phyloP scores from a whole-genome alignment of 1,140 invertebrate species.

The Halictus rubicundus region DNA sequence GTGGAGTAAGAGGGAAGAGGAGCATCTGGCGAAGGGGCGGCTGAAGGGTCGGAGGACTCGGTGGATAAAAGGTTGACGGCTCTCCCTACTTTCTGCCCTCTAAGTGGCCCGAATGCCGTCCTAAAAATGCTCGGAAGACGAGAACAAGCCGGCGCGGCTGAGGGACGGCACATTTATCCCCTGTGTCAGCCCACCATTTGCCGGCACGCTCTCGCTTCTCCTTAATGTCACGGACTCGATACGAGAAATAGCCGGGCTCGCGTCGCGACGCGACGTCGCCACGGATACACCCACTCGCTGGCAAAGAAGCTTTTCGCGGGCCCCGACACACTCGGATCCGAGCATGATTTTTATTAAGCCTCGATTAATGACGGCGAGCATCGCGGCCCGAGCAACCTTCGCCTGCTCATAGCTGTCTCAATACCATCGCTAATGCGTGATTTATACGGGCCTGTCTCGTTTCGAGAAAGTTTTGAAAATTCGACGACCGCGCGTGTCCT shows the following conservation, averaged over 20 bases:
- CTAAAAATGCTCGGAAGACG: conserved; percentile 57
- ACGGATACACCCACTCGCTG: background rate
- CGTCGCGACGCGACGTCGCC: background rate
- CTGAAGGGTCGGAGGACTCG: background rate
- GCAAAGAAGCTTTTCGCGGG: background rate
- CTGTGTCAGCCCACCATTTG: conserved; percentile 52
- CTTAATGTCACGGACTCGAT: conserved; percentile 58
- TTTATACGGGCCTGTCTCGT: too few species aligned
- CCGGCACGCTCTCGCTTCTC: conserved; percentile 46
- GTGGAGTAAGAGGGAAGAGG: conserved; percentile 5
- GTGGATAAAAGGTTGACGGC: conserved; percentile 54
- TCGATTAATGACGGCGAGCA: conserved; percentile 6
- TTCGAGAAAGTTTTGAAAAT: too few species aligned
- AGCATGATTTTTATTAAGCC: conserved; percentile 33
- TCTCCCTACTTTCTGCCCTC: conserved; percentile 52
- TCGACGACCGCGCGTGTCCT: too few species aligned
- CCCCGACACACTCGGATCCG: background rate
- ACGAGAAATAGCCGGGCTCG: conserved; percentile 32
- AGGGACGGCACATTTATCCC: conserved; percentile 44
- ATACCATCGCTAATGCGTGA: too few species aligned
- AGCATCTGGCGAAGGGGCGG: background rate
- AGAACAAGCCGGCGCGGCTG: conserved; percentile 22
- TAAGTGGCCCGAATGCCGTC: conserved; percentile 52
- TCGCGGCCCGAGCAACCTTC: too few species aligned
- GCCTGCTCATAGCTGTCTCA: too few species aligned